Base-by-base conservation (phyloP, 2,888 invertebrate genomes). In the Diaprepes abbreviatus region DNA sequence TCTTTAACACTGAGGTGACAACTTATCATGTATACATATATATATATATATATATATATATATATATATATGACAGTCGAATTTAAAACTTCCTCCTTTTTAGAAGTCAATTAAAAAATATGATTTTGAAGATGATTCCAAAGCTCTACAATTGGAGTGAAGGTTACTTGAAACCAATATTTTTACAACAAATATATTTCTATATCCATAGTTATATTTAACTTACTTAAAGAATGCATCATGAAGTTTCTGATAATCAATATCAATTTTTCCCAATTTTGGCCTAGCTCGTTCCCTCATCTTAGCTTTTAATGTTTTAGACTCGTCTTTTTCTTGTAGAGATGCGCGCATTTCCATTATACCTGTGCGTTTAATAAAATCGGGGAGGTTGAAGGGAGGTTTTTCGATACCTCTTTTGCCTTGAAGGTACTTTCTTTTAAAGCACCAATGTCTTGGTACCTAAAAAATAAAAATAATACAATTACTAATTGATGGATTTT, bases 321-420 rank as follows among this genome's bases (percentile, higher is more conserved):
- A 92, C 79, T 97, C 97, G 79, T 97, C 97, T 78, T 99, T 98
- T 82, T 99, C 99, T 81, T 97, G 97, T 16, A 99, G 87, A 0
- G 98, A 97, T 35, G 98, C 97, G 40, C 99, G 87, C 99, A 99
- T 99, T 85, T 99, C 99, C 92, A 97, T 98, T 74, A 99, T 99
- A n/a, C 99, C 99, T 0, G 99, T 99, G 80, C 96, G 92, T 83
- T 98, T 97, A 70, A 99, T 99, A 83, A 98, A 99, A 79, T 98
- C 98, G 0, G 99, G 99, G 57, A 99, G 86, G 83, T 98, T 96
- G 83, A 99, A 99, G 0, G 99, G 97, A 0, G 98, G 96, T 80
- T 99, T 98, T 83, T 99, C 99, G 79, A 99, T 98, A 82, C 99
- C 99, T 48, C 99, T 88, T 84, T 99, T 99, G 9, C 99, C 99